Conservation (phyloP, 1,140 invertebrate species). For the Trichonephila clavata region DNA sequence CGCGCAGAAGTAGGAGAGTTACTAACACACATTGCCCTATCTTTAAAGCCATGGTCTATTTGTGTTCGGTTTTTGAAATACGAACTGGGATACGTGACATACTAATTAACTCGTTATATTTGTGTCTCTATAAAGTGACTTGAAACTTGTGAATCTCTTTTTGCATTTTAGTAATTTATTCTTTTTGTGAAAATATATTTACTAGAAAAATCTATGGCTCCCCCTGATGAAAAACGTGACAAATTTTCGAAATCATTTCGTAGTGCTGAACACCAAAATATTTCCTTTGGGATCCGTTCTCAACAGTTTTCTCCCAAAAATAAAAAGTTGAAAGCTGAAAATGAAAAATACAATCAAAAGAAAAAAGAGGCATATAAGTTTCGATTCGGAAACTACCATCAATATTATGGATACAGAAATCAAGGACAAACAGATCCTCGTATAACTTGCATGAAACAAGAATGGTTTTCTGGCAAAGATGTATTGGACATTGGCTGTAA, state of each 20-base stretch:
- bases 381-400: conserved; percentile 97
- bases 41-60: no score
- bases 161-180: no score
- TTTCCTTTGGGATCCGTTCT: conserved; percentile 8
- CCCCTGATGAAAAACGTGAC: background rate
- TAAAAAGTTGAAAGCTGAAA: background rate
- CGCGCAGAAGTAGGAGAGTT: no score
- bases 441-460: conserved; percentile 89
- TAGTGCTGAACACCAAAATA: background rate
- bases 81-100: no score
- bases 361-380: conserved; percentile 83
- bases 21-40: no score
- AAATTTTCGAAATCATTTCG: background rate
- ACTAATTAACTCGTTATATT: no score
- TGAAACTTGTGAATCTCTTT: no score
- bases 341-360: background rate
- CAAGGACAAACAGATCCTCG: conserved; percentile 89
- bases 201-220: background rate
- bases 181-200: no score
- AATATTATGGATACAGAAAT: conserved; percentile 97
- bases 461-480: conserved; percentile 94
- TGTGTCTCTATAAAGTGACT: no score
- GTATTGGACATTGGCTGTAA: conserved; percentile 99
- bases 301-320: background rate
- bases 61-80: no score